A percentile compares a stretch with the other conserved stretches of the same genome.
phyloP scores from a whole-genome alignment of 2,113 vertebrate genomes.

The Empidonax alnorum region DNA sequence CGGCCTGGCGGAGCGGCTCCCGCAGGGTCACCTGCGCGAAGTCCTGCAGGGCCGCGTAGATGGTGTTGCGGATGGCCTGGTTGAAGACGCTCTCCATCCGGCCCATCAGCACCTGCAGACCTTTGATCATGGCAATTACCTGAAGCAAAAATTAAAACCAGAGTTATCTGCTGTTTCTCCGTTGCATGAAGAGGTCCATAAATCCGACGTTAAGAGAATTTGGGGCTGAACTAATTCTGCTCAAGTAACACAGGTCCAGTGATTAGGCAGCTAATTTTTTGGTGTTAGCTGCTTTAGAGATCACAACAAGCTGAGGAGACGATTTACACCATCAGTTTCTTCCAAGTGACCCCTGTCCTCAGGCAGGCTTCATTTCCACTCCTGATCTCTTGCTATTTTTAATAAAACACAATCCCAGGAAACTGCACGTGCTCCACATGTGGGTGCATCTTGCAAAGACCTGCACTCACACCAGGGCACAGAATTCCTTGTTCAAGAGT shows the following conservation, averaged over 20 bases:
- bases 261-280: background rate
- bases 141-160: slow-evolving; percentile 17
- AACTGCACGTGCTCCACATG: rapidly evolving
- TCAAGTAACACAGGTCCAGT: background rate
- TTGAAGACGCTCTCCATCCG: slow-evolving; percentile 99
- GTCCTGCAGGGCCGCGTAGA: slow-evolving; percentile 97
- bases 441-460: background rate
- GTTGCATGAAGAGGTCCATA: background rate
- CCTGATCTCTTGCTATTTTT: background rate
- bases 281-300: background rate
- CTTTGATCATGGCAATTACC: slow-evolving; percentile 99
- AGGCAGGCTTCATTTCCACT: background rate
- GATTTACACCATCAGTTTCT: background rate
- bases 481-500: background rate
- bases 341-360: background rate
- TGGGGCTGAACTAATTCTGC: background rate
- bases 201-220: background rate
- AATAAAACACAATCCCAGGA: background rate
- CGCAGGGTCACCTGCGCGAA: slow-evolving; percentile 95
- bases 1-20: slow-evolving; percentile 93
- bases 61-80: slow-evolving; percentile 98
- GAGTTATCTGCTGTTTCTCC: background rate
- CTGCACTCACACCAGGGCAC: background rate
- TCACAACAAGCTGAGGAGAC: background rate
- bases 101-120: slow-evolving; percentile 97